Percentiles rank a stretch among this genome's conserved stretches.
These are phyloP conservation scores for Phoenicopterus ruber DNA, from an alignment of 2,113 vertebrate species.

Conservation along the genomic window DNA sequence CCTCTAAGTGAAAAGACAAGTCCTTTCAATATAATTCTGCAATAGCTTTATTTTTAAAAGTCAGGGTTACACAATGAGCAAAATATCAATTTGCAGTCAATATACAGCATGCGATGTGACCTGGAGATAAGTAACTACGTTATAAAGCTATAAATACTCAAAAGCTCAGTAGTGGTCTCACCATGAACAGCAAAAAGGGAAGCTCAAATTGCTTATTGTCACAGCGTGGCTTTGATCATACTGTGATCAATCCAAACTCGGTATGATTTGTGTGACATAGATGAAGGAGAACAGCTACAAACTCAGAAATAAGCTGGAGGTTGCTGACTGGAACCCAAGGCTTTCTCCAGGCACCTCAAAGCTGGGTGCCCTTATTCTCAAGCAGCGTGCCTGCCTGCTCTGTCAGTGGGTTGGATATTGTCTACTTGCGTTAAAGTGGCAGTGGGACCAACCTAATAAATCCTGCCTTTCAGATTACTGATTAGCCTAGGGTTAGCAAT, in stretches of 20 bases:
- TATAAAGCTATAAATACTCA: neutral
- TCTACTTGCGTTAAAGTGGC: neutral
- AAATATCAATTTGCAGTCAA: neutral
- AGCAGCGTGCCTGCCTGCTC: neutral
- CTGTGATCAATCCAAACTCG: neutral
- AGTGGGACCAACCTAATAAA: neutral
- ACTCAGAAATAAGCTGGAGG: neutral
- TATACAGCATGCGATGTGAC: neutral
- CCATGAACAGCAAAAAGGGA: neutral
- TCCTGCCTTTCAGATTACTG: neutral
- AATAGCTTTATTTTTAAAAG: neutral
- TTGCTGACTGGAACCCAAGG: neutral
- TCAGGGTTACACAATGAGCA: neutral
- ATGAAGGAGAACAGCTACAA: neutral
- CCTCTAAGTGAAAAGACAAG: neutral
- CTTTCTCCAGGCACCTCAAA: neutral
- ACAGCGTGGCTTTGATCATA: neutral
- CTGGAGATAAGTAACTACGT: neutral
- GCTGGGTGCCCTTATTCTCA: neutral
- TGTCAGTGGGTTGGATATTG: rapidly evolving
- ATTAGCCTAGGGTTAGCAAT: neutral
- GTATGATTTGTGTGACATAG: neutral
- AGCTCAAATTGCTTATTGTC: neutral
- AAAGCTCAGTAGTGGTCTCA: neutral
- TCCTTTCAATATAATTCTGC: neutral